phyloP scores from a whole-genome alignment of 2,113 vertebrate genomes.

The Anarhynchus alexandrinus region DNA sequence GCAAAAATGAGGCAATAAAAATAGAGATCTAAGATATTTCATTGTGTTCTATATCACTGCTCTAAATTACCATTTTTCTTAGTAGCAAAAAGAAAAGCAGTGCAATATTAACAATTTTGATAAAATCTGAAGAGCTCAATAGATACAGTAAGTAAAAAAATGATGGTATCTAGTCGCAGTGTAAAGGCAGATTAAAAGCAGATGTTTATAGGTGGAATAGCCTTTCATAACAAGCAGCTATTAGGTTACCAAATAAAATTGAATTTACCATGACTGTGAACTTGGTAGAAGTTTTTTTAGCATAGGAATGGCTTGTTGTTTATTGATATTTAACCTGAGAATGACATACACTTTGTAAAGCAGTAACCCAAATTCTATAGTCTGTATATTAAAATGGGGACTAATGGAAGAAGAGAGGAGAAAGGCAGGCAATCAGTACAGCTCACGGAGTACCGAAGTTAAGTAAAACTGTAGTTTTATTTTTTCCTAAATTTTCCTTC shows the following conservation, averaged over 20 bases:
- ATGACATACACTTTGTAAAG: background rate
- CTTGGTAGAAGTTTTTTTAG: background rate
- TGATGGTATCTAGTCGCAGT: background rate
- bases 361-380: background rate
- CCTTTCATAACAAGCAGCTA: conserved; percentile 19
- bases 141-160: background rate
- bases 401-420: background rate
- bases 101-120: background rate
- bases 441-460: background rate
- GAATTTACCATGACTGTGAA: conserved; percentile 48
- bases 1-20: background rate
- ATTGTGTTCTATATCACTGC: background rate
- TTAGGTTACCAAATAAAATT: conserved; percentile 53
- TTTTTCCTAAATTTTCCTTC: background rate
- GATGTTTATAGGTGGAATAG: conserved; percentile 34
- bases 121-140: conserved; percentile 7
- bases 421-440: background rate
- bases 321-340: conserved; percentile 36
- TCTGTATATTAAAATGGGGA: background rate
- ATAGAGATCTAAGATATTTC: background rate
- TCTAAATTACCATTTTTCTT: background rate
- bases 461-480: background rate
- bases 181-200: conserved; percentile 55
- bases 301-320: background rate
- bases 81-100: background rate